Conservation (phyloP, 2,113 vertebrate species). For the Oreamnos americanus region DNA sequence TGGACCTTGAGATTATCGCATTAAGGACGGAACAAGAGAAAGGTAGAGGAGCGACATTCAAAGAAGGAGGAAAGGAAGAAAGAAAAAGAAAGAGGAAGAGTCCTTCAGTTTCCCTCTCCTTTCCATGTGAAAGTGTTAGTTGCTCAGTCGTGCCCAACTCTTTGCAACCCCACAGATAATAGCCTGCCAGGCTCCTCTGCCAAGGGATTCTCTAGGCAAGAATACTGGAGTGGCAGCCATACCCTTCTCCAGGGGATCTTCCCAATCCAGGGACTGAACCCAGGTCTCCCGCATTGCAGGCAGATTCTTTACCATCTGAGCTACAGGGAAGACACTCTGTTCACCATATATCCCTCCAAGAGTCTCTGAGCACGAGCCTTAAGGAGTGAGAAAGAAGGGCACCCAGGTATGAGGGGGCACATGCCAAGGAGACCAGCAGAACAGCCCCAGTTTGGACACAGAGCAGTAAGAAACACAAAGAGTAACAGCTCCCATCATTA, state of each 20-base stretch:
- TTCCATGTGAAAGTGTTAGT: background rate
- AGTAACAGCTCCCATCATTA: background rate
- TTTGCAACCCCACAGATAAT: accelerated
- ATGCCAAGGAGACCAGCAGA: background rate
- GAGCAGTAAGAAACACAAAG: accelerated
- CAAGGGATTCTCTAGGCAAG: background rate
- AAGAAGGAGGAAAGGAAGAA: background rate
- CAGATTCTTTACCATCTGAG: background rate
- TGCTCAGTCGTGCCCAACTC: background rate
- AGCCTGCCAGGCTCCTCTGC: background rate
- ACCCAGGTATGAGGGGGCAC: too few species aligned
- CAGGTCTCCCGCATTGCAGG: background rate
- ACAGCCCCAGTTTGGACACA: background rate
- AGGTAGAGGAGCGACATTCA: too few species aligned
- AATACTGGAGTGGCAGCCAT: background rate
- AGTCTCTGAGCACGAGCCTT: background rate
- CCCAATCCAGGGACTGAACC: background rate
- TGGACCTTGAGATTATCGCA: background rate
- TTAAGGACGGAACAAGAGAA: background rate
- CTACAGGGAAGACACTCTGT: background rate
- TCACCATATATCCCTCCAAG: background rate
- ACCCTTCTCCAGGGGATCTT: background rate
- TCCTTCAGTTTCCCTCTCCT: background rate
- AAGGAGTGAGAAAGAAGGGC: background rate
- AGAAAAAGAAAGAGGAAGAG: background rate